A percentile compares a stretch with the other conserved stretches of the same genome.
phyloP scores from a whole-genome alignment of 1,140 invertebrate genomes.

The Drosophila pseudoananassae region DNA sequence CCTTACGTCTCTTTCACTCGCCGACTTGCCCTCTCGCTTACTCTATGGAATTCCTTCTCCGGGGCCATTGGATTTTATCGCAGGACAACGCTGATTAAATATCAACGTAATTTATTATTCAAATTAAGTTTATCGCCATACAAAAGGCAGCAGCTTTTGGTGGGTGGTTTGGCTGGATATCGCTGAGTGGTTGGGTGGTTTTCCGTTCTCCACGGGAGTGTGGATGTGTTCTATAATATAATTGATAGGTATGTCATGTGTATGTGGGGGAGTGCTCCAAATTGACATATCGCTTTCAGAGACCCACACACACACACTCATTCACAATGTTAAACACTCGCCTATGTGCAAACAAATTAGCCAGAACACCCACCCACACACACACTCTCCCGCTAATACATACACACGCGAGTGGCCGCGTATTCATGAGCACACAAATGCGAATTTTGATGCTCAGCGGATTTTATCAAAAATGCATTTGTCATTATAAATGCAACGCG shows the following conservation, averaged over 20 bases:
- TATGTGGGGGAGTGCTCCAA: constrained; percentile 27
- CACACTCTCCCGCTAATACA: constrained; percentile 2
- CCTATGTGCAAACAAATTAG: constrained; percentile 62
- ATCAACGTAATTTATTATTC: constrained; percentile 82
- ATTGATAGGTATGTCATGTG: constrained; percentile 46
- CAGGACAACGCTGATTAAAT: constrained; percentile 75
- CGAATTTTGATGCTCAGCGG: constrained; percentile 36
- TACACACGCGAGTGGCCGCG: background rate
- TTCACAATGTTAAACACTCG: constrained; percentile 4
- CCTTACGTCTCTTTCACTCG: background rate
- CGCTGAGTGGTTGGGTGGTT: constrained; percentile 1
- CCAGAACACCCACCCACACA: constrained; percentile 30
- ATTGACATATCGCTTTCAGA: constrained; percentile 63
- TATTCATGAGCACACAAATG: constrained; percentile 5
- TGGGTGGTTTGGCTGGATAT: constrained; percentile 16
- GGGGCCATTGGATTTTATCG: constrained; percentile 76
- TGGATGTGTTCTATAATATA: constrained; percentile 56
- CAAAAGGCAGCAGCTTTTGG: constrained; percentile 53
- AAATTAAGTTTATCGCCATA: constrained; percentile 79
- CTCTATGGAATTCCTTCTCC: constrained; percentile 21
- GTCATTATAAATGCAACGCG: constrained; percentile 57
- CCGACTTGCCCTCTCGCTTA: background rate
- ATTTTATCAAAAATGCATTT: constrained; percentile 73
- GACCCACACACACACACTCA: constrained; percentile 18
- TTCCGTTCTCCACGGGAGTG: background rate